Percentiles rank a stretch among this genome's conserved stretches.
Evolutionary conservation across 2,113 vertebrate genomes (phyloP).

Genomic region (Peromyscus maniculatus): DNA sequence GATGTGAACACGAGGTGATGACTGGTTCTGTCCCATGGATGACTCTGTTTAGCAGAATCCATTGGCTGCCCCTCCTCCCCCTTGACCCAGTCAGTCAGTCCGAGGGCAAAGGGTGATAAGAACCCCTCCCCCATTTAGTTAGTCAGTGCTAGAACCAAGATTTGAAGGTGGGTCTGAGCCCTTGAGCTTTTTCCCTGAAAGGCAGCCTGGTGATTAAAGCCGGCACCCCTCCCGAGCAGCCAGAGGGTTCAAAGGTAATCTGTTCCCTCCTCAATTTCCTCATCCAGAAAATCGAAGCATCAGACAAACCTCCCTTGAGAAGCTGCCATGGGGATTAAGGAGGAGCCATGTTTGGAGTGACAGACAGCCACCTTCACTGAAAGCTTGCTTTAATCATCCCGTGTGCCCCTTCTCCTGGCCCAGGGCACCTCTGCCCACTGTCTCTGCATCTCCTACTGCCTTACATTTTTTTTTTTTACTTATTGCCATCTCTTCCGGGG

Average conservation of each 20-base stretch:
- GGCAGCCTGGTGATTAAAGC: not conserved
- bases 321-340: not conserved
- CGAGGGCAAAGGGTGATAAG: not conserved
- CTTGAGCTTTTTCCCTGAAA: not conserved
- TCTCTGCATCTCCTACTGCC: not conserved
- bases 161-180: not conserved
- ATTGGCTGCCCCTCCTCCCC: not conserved
- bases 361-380: not conserved
- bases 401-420: not conserved
- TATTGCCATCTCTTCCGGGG: constrained; percentile 50
- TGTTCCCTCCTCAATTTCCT: constrained; percentile 31
- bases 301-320: not conserved
- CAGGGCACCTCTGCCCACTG: rapidly evolving
- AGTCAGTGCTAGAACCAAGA: not conserved
- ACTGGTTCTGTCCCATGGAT: not conserved
- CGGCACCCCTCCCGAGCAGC: not conserved
- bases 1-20: rapidly evolving
- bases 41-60: not conserved
- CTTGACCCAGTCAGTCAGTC: not conserved
- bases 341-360: not conserved
- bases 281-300: not conserved
- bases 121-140: not conserved
- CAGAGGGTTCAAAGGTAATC: not conserved
- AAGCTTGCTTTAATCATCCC: not conserved
- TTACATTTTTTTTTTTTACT: not conserved